Base-by-base conservation (phyloP, 2,888 invertebrate genomes). In the Microctonus aethiopoides region DNA sequence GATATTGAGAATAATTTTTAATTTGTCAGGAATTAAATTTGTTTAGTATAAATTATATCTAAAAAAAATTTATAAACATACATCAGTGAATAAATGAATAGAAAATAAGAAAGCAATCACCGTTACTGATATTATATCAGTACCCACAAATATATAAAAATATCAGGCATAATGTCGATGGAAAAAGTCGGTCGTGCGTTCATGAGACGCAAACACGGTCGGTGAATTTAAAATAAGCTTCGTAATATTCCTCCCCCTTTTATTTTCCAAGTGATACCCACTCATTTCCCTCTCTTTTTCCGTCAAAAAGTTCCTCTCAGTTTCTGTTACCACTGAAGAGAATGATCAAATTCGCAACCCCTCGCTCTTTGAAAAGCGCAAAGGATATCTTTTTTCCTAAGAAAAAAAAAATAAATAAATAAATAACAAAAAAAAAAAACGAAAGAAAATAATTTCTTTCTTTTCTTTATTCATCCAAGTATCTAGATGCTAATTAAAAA, bases 141-240 rank as follows among this genome's bases (percentile, higher is more conserved):
- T 56, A 26, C n/a, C n/a, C 29, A n/a, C 29, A 56, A 56, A 29
- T 29, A 56, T 32, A 34, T 20, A 20, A 22, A 22, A 11, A 22
- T 11, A n/a, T n/a, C 11, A n/a, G 3, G 54, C 13, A 54, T 22
- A 52, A 51, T 32, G 26, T 20, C 54, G 63, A 61, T 57, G 7
- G 24, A 59, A 69, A 60, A 54, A 65, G 13, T 24, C 64, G 54
- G 11, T 54, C 69, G 65, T 70, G 69, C 69, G 65, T 70, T n/a
- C 29, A n/a, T 59, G 16, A 64, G 36, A 46, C 46, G 59, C 24
- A 20, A 69, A 59, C 29, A 52, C 61, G 60, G 34, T 11, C 46
- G 22, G 32, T 70, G 69, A 70, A 70, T 70, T 60, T 65, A 39
- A 60, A 70, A 70, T 54, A 52, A 65, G 69, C 41, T 61, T 60